These are phyloP conservation scores for Philhelius pedissequus DNA, from an alignment of 2,888 invertebrate species.

Conservation along the genomic window DNA sequence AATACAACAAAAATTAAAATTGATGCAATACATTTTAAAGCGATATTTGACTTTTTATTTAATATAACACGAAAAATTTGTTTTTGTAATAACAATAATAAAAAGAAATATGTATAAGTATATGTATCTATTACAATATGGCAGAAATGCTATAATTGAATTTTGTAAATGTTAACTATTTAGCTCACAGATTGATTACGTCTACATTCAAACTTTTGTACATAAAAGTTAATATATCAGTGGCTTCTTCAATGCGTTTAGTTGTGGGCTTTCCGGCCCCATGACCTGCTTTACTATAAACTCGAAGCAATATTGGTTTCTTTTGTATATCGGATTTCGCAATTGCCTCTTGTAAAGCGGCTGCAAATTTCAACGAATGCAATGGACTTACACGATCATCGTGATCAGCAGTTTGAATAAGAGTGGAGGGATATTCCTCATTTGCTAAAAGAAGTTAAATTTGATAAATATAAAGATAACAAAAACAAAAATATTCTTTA, in stretches of 20 bases:
- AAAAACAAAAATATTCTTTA: too few species aligned
- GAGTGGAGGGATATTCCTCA: constrained; percentile 91
- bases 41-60: neutral
- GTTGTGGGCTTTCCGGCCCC: constrained; percentile 97
- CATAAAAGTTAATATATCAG: constrained; percentile 86
- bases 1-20: too few species aligned
- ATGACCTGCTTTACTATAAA: constrained; percentile 98
- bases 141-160: constrained; percentile 51
- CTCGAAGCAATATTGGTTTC: constrained; percentile 91
- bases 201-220: constrained; percentile 76
- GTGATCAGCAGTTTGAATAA: constrained; percentile 98
- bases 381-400: constrained; percentile 99
- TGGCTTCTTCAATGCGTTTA: constrained; percentile 96
- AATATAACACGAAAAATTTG: constrained; percentile 11
- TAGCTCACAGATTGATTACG: constrained; percentile 73
- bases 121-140: constrained; percentile 39
- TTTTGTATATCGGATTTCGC: constrained; percentile 83
- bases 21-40: too few species aligned
- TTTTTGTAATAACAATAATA: neutral
- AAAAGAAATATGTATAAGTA: constrained; percentile 27
- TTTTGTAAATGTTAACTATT: constrained; percentile 17
- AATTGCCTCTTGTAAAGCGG: constrained; percentile 90
- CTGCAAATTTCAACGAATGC: constrained; percentile 97
- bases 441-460: constrained; percentile 74
- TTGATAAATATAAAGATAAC: too few species aligned